These are phyloP conservation scores for Ferdinandea cuprea DNA, from an alignment of 2,888 invertebrate species.

Conservation along the genomic window DNA sequence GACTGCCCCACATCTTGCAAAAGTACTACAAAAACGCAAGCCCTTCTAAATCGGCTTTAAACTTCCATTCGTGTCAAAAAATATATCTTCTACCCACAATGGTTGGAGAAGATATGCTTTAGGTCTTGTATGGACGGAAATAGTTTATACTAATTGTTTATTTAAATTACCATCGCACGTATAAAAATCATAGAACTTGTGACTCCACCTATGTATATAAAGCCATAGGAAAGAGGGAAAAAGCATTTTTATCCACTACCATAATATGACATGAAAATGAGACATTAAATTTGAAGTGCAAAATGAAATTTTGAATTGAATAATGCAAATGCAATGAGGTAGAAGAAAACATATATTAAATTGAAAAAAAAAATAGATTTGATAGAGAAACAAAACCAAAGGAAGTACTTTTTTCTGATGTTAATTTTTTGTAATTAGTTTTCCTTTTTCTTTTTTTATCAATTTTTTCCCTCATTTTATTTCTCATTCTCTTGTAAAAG, in stretches of 20 bases:
- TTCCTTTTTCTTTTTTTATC: conserved; percentile 34
- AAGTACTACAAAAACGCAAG: too few relatives aligned
- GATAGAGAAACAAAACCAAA: conserved; percentile 31
- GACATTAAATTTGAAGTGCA: conserved; percentile 25
- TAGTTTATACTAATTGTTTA: too few relatives aligned
- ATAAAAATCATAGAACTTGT: conserved; percentile 64
- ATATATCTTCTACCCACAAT: too few relatives aligned
- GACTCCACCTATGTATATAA: conserved; percentile 53
- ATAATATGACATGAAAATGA: conserved; percentile 53
- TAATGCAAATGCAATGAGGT: conserved; percentile 50
- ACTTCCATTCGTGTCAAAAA: too few relatives aligned
- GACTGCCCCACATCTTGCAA: too few relatives aligned
- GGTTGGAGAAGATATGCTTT: too few relatives aligned
- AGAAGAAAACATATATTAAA: background rate
- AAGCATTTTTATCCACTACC: conserved; percentile 69
- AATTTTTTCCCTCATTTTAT: conserved; percentile 21
- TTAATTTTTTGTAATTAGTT: conserved; percentile 52
- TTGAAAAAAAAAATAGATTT: conserved; percentile 38
- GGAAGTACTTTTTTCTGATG: conserved; percentile 41
- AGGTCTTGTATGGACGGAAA: too few relatives aligned
- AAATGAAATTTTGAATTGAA: conserved; percentile 39
- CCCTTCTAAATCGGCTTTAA: too few relatives aligned
- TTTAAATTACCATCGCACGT: conserved; percentile 15
- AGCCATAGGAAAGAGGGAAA: conserved; percentile 69
- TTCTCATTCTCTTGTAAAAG: conserved; percentile 8